Percentiles rank a stretch among this genome's conserved stretches.
Conservation (phyloP, 2,113 vertebrate species). For the Rhea americana region DNA sequence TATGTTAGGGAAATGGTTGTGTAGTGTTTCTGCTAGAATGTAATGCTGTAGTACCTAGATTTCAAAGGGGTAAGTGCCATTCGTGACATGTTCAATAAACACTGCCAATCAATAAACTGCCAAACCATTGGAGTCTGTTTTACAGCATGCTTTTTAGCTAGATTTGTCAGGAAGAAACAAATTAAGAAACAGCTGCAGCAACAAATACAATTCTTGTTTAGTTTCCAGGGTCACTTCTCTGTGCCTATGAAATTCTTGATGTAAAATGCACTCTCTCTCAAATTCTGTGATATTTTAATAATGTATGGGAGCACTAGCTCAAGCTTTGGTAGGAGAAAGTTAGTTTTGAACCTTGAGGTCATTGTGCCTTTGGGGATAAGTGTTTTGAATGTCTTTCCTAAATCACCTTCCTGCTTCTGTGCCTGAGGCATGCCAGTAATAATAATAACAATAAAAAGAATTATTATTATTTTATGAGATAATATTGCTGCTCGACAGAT, state of each 20-base stretch:
- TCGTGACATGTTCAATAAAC: background rate
- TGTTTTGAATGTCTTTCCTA: constrained; percentile 28
- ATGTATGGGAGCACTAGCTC: background rate
- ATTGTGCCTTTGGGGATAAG: constrained; percentile 35
- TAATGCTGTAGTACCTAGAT: background rate
- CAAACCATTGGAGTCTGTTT: background rate
- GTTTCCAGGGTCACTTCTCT: constrained; percentile 18
- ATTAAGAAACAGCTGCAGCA: background rate
- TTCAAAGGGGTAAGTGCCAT: background rate
- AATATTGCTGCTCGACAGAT: constrained; percentile 21
- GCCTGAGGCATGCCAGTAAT: constrained; percentile 32
- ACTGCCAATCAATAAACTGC: background rate
- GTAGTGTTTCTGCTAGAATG: background rate
- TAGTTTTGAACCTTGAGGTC: background rate
- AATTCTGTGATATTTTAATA: background rate
- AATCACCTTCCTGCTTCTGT: constrained; percentile 28
- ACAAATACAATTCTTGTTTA: background rate
- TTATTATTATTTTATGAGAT: constrained; percentile 59
- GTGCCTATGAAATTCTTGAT: background rate
- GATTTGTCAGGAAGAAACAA: background rate
- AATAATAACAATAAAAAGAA: background rate
- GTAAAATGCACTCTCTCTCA: background rate
- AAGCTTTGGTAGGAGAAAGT: background rate
- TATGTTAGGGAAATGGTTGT: background rate
- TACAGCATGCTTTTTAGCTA: background rate